Base-by-base conservation (phyloP, 2,797 vertebrate species). In the Notolepis coatsorum region DNA sequence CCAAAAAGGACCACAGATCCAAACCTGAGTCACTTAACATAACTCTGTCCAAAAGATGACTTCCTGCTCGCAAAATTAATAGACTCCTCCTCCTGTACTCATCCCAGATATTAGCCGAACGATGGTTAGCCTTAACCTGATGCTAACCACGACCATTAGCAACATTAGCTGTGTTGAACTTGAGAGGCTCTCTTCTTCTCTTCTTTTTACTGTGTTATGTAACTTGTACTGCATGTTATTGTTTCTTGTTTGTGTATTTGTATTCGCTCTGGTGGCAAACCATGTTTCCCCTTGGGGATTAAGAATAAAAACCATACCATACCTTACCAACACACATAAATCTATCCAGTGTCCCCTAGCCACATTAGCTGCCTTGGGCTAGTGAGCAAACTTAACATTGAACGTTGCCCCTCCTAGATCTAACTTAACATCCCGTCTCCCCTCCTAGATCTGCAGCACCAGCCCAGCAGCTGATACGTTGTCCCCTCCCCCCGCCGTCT, bases 391-490 rank as follows among this genome's bases (percentile, higher is more conserved):
- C 25, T 42, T 57, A 38, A 68, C 41, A 62, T 15, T 51, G 12
- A 21, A 12, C 31, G 10, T 6, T n/a, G 23, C 12, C 8, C 13
- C 48, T 12, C 31, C 31, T 8, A 12, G 31, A 35, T 7, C 7
- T 8, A n/a, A 71, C 1, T 27, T 6, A 68, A 12, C 28, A 57
- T 8, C 3, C 10, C 2, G 27, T 42, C 38, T 65, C 53, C 39
- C 37, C 28, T 46, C 37, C 56, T 88, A 95, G 63, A 95, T 95
- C 81, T 95, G 94, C 62, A 95, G 82, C 55, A 95, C 94, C 59
- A 95, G 88, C 13, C 94, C 93, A 13, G 94, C 94, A 4, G 94
- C 94, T 2, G 94, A 95, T 77, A 95, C 84, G 82, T 95, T 95
- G 77, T 95, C 94, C 23, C 94, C 94, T 50, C 94, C 94, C 1